Percentiles rank a stretch among this genome's conserved stretches.
Evolutionary conservation across 2,113 vertebrate genomes (phyloP).

Genomic region (Vimba vimba): DNA sequence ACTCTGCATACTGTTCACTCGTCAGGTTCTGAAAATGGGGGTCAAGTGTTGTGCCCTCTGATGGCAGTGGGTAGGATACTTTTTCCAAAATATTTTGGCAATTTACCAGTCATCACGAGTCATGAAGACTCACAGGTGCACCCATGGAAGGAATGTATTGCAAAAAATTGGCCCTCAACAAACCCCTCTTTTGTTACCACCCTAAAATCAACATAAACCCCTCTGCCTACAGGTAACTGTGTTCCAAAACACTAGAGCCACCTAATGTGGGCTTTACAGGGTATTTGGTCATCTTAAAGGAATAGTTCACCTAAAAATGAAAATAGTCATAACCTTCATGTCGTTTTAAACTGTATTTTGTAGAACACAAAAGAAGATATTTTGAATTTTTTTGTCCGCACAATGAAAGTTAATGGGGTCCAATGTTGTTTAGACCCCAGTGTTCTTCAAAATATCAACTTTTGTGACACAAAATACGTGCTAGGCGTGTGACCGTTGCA

Average conservation of each 20-base stretch:
- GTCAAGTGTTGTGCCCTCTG: slow-evolving; percentile 49
- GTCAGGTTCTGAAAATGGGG: slow-evolving; percentile 43
- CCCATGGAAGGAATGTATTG: slow-evolving; percentile 10
- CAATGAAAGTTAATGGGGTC: neutral
- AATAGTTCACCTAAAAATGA: neutral
- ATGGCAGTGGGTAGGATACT: slow-evolving; percentile 48
- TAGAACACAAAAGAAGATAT: neutral
- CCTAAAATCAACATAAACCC: neutral
- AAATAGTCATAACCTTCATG: neutral
- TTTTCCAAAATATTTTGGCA: slow-evolving; percentile 57
- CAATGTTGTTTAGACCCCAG: neutral
- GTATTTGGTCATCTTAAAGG: neutral
- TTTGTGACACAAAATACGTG: neutral
- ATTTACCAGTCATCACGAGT: slow-evolving; percentile 46
- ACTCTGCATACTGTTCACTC: slow-evolving; percentile 58
- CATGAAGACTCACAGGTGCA: slow-evolving; percentile 53
- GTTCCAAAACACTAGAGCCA: neutral
- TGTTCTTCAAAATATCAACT: too few relatives aligned
- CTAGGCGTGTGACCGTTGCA: neutral
- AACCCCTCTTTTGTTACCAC: neutral
- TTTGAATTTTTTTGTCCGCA: neutral
- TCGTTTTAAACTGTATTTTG: neutral
- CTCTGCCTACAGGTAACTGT: neutral
- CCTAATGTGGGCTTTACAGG: neutral
- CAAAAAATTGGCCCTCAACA: slow-evolving; percentile 27